Base-by-base conservation (phyloP, 2,888 invertebrate species). In the Drosophila paramelanica region DNA sequence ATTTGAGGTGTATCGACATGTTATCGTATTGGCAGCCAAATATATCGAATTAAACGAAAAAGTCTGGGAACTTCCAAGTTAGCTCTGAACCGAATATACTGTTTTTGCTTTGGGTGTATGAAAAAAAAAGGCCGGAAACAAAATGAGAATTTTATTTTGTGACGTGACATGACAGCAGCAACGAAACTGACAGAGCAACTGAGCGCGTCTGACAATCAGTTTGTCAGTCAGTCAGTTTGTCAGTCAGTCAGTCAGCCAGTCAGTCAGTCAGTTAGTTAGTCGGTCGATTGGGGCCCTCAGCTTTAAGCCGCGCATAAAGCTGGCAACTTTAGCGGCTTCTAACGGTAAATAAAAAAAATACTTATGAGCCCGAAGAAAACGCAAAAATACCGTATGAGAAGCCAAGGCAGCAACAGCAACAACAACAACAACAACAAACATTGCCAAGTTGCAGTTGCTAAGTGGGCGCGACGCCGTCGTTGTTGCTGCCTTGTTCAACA, bases 371-470 rank as follows among this genome's bases (percentile, higher is more conserved):
- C 20, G 41, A 47, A 14, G 25, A 27, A 46, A 38, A 51, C 50
- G 45, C 27, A 47, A 64, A 69, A 67, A 77, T 77, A 77, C 74
- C 79, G 77, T 79, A 71, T 55, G 52, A 71, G 73, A 71, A 72
- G 83, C 52, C 62, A 58, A 65, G 64, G 39, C 69, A 45, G 58
- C 68, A 53, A 36, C 66, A 59, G 41, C 45, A 52, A 43, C 46
- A 61, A 45, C 0, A 23, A 23, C 23, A 23, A 23, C 23, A 23
- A 4, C 42, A 56, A 43, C 43, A 60, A 59, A 57, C 38, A 64
- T 66, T 46, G 62, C 49, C 71, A 78, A 68, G 76, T 68, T 81
- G 81, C 84, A 79, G 81, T 81, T 79, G 74, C 84, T 77, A 77
- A 83, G 79, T 82, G 85, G 82, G 85, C 82, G 82, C 82, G 85